These are phyloP conservation scores for Heptranchias perlo DNA, from an alignment of 2,113 vertebrate species.

Conservation along the genomic window DNA sequence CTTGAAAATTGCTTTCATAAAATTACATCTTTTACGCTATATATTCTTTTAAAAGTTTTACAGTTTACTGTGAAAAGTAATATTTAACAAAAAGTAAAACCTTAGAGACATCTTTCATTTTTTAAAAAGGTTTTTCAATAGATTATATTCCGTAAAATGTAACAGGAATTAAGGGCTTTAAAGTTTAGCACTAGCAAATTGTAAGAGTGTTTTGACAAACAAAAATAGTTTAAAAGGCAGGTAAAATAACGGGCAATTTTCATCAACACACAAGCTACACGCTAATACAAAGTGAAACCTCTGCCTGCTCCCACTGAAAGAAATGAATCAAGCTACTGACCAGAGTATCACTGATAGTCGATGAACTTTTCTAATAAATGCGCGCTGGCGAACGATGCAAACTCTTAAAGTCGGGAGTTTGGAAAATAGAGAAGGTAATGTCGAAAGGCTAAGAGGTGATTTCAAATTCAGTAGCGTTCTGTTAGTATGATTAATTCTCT, in stretches of 20 bases:
- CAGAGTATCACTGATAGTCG: neutral
- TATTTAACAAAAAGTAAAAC: neutral
- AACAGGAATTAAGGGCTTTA: neutral
- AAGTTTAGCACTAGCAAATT: neutral
- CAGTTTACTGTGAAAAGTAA: neutral
- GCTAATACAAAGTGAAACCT: neutral
- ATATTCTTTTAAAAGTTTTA: neutral
- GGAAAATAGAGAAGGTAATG: neutral
- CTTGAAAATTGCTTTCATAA: neutral
- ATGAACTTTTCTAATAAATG: neutral
- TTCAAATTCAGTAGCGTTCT: neutral
- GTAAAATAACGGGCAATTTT: neutral
- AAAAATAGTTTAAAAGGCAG: neutral
- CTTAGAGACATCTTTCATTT: neutral
- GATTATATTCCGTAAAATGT: neutral
- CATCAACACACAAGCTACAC: neutral
- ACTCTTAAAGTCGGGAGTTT: neutral
- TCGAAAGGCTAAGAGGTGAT: neutral
- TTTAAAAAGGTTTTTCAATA: too few relatives aligned
- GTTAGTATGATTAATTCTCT: constrained; percentile 25
- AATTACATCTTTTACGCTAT: neutral
- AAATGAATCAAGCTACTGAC: neutral
- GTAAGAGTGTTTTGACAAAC: neutral
- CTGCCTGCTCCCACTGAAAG: neutral
- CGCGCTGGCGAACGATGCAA: neutral